These are phyloP conservation scores for Amphimedon queenslandica DNA, from an alignment of 37 sponge, comb jelly and placozoan genomes.

Conservation along the genomic window DNA sequence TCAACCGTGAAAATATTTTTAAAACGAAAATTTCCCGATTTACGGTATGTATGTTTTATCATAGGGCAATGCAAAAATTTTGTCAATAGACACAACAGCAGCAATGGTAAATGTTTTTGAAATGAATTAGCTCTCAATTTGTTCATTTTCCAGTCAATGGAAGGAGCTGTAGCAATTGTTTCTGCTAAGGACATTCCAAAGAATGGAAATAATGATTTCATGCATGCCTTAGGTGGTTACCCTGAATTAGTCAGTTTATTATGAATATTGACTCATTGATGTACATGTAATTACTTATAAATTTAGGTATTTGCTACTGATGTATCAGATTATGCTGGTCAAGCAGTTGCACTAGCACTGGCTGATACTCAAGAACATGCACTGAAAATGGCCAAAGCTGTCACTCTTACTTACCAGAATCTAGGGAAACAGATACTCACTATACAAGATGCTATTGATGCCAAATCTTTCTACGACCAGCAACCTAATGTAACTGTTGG, in stretches of 20 bases:
- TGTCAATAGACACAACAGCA: constrained; percentile 23
- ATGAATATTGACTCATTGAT: neutral
- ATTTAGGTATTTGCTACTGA: constrained; percentile 46
- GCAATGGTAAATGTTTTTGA: constrained; percentile 23
- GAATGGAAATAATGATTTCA: constrained; percentile 24
- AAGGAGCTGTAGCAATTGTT: constrained; percentile 65
- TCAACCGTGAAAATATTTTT: neutral
- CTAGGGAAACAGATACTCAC: constrained; percentile 35
- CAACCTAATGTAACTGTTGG: constrained; percentile 46
- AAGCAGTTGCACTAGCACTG: constrained; percentile 64
- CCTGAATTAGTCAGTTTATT: constrained; percentile 5
- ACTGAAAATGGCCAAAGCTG: constrained; percentile 26
- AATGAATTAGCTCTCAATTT: neutral
- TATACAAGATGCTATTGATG: constrained; percentile 19
- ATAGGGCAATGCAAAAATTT: constrained; percentile 43
- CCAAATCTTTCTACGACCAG: constrained; percentile 18
- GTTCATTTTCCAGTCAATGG: constrained; percentile 47
- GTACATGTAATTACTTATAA: neutral
- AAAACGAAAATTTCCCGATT: too few species aligned
- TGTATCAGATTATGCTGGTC: constrained; percentile 59
- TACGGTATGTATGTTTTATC: constrained; percentile 27
- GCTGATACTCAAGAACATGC: constrained; percentile 78
- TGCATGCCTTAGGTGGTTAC: neutral
- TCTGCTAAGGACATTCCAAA: constrained; percentile 61
- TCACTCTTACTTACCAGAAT: constrained; percentile 21